Conservation (phyloP, 2,797 vertebrate genomes). For the Pantherophis alleghaniensis region DNA sequence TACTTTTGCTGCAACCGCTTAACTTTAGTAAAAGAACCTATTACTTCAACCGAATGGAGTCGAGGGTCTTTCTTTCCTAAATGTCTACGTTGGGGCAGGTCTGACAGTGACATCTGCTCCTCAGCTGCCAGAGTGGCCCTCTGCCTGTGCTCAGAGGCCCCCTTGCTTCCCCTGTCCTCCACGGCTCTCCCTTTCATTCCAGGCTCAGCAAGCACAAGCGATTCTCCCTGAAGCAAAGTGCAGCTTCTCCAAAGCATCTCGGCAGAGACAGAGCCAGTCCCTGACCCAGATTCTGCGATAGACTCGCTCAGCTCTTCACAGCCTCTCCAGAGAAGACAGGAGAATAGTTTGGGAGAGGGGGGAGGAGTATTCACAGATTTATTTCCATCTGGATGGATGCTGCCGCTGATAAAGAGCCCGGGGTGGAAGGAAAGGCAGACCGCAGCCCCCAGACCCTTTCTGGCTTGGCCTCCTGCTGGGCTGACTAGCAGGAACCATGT, state of each 20-base stretch:
- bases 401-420: neutral
- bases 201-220: no score
- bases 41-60: no score
- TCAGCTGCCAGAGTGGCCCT: neutral
- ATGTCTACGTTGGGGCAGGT: no score
- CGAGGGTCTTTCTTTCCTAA: no score
- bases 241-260: neutral
- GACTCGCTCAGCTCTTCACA: neutral
- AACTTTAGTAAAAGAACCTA: no score
- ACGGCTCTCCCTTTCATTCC: neutral
- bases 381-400: neutral
- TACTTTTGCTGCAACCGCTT: no score
- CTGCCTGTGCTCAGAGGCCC: neutral
- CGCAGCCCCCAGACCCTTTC: neutral
- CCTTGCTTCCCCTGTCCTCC: neutral
- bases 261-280: neutral
- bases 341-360: neutral
- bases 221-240: neutral
- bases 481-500: neutral
- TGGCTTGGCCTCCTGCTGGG: neutral
- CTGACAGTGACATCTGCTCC: no score
- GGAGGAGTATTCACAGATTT: neutral
- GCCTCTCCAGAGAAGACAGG: conserved; percentile 11
- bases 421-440: neutral
- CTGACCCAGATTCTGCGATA: conserved; percentile 26